Evolutionary conservation across 2,113 vertebrate species (phyloP).

Genomic region (Miniopterus natalensis): DNA sequence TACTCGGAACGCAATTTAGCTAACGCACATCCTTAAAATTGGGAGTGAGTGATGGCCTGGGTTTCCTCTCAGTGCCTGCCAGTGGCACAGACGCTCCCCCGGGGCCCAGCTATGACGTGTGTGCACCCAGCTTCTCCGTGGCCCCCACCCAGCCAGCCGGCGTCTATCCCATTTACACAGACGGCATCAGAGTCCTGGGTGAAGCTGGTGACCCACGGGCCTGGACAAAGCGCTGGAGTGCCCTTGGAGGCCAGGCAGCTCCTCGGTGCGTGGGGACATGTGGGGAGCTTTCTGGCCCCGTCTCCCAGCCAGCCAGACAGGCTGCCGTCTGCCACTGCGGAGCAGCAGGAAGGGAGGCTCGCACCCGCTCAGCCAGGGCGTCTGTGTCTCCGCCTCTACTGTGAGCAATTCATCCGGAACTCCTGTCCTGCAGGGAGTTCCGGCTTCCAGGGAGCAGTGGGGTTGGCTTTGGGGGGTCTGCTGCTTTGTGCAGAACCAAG

Average conservation of each 20-base stretch:
- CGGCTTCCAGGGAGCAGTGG: neutral
- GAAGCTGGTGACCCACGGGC: neutral
- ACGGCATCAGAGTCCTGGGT: neutral
- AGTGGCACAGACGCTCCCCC: neutral
- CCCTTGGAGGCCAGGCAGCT: neutral
- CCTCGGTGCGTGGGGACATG: fast-evolving
- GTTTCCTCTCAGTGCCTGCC: slow-evolving; percentile 82
- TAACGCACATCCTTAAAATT: slow-evolving; percentile 90
- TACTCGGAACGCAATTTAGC: slow-evolving; percentile 89
- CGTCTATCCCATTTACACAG: fast-evolving
- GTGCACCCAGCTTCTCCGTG: fast-evolving
- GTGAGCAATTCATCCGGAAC: neutral
- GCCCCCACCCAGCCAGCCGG: neutral
- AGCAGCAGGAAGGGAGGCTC: slow-evolving; percentile 57
- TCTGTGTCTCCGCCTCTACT: neutral
- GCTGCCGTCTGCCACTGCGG: slow-evolving; percentile 54
- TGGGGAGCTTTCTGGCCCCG: neutral
- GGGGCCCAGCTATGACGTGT: fast-evolving
- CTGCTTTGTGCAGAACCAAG: neutral
- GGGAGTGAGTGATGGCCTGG: slow-evolving; percentile 86
- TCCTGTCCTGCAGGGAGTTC: neutral
- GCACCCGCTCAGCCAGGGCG: neutral
- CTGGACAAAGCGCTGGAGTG: neutral
- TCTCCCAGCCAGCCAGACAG: slow-evolving; percentile 37
- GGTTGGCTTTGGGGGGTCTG: neutral